phyloP scores from a whole-genome alignment of 2,797 vertebrate genomes.

The Jordanella pulchra region DNA sequence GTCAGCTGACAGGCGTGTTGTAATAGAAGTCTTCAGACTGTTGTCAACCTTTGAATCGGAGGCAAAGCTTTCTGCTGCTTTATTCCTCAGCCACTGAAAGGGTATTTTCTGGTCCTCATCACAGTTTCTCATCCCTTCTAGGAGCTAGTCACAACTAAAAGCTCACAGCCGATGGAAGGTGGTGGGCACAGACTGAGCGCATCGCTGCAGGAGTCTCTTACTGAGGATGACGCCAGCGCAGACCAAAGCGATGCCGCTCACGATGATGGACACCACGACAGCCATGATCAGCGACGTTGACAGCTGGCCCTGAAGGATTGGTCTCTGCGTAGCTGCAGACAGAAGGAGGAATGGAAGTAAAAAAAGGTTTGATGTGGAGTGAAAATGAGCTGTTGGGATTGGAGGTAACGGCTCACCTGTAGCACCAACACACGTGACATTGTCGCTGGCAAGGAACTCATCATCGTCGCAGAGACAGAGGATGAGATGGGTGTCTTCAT shows the following conservation, averaged over 20 bases:
- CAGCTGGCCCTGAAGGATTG: constrained; percentile 70
- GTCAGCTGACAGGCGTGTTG: constrained; percentile 24
- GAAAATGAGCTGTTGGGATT: neutral
- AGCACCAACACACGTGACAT: constrained; percentile 83
- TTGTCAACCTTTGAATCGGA: constrained; percentile 12
- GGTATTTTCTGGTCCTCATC: constrained; percentile 17
- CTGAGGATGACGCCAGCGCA: constrained; percentile 87
- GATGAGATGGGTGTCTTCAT: constrained; percentile 78
- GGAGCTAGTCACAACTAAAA: constrained; percentile 42
- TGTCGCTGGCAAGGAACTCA: constrained; percentile 84
- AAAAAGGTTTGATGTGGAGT: neutral
- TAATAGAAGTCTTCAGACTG: constrained; percentile 39
- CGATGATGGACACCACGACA: constrained; percentile 82
- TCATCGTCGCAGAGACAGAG: constrained; percentile 86
- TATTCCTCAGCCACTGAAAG: constrained; percentile 22
- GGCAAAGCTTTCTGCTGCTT: constrained; percentile 13
- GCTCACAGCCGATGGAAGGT: constrained; percentile 81
- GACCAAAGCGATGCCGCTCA: constrained; percentile 83
- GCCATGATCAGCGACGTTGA: constrained; percentile 84
- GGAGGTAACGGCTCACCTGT: constrained; percentile 45
- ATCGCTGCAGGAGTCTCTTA: constrained; percentile 83
- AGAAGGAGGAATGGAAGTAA: neutral
- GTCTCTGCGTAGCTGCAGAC: constrained; percentile 66
- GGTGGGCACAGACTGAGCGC: constrained; percentile 75
- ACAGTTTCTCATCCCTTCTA: constrained; percentile 32